Evolutionary conservation across 2,888 invertebrate species (phyloP), one percentile per base, ranked within the genome.

Genomic region (Auanema sp.): DNA sequence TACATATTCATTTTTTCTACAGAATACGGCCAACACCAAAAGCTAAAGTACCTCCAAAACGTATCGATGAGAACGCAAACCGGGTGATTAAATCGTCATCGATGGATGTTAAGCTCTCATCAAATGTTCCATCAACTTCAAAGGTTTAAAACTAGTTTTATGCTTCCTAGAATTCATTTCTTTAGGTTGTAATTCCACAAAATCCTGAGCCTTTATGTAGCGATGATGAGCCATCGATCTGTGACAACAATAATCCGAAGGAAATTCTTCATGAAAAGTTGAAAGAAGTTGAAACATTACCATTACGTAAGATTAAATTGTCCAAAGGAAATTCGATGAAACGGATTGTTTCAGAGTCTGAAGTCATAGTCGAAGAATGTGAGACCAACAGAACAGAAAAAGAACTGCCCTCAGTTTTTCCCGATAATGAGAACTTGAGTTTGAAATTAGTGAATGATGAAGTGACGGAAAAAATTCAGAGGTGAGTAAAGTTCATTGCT

Each of bases 251-350:
- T 33, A 33, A 33, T 33, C 33, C 33, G 8, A 33, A 33, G 33
- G 33, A 33, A 33, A 33, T 33, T 33, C 33, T 33, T 33, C 33
- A 33, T 33, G 33, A 33, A 33, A 33, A 33, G 33, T 33, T 33
- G 33, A 33, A 8, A 33, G 33, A 33, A 33, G 33, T 33, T 33
- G 33, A 33, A 33, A 93, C 93, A 72, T 85, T 85, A 12, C 83
- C 83, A 50, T 79, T 78, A 62, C 84, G 83, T 50, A 92, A 85
- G 8, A 96, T 92, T 77, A 98, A 91, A 86, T 96, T 93, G 86
- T 96, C 95, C 74, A 94, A 93, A 33, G 92, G 92, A 33, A 33
- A 33, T 33, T 33, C 33, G 8, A 33, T 33, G 33, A 8, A 33
- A 5, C 8, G 4, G 33, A 33, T 33, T 33, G 33, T 33, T 33